These are phyloP conservation scores for Daubentonia madagascariensis DNA, from an alignment of 2,113 vertebrate species.

Conservation along the genomic window DNA sequence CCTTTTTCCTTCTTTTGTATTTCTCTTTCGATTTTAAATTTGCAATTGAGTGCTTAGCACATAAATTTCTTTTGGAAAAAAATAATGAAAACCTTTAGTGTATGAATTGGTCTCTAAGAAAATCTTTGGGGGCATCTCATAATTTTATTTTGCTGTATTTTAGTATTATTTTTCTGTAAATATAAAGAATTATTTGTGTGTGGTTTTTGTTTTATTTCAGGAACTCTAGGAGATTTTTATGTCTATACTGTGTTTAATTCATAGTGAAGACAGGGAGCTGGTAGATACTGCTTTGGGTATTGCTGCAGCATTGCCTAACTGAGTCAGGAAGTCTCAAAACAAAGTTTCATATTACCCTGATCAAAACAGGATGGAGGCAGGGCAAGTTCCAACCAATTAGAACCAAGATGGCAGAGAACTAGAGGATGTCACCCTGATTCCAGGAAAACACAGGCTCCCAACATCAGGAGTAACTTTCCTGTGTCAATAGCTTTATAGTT, in stretches of 20 bases:
- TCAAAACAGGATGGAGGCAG: no score
- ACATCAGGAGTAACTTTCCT: no score
- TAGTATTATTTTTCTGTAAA: not conserved
- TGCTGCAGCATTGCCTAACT: no score
- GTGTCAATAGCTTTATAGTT: not conserved
- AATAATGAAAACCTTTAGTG: not conserved
- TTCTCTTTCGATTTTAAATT: not conserved
- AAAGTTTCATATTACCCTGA: no score
- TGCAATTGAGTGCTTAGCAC: not conserved
- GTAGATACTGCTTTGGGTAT: no score
- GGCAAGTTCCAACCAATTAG: no score
- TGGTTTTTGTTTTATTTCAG: not conserved
- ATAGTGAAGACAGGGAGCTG: not conserved
- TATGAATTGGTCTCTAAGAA: conserved; percentile 2
- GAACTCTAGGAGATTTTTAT: not conserved
- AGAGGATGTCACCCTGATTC: no score
- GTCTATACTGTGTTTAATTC: not conserved
- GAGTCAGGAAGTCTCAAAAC: no score
- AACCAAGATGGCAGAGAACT: no score
- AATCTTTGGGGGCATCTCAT: not conserved
- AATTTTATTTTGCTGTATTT: not conserved
- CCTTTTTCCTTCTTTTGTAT: not conserved
- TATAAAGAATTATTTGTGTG: not conserved
- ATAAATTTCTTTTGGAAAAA: not conserved
- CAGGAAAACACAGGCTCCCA: no score